phyloP scores from a whole-genome alignment of 1,140 invertebrate species.

The Stenopsyche tienmushanensis region DNA sequence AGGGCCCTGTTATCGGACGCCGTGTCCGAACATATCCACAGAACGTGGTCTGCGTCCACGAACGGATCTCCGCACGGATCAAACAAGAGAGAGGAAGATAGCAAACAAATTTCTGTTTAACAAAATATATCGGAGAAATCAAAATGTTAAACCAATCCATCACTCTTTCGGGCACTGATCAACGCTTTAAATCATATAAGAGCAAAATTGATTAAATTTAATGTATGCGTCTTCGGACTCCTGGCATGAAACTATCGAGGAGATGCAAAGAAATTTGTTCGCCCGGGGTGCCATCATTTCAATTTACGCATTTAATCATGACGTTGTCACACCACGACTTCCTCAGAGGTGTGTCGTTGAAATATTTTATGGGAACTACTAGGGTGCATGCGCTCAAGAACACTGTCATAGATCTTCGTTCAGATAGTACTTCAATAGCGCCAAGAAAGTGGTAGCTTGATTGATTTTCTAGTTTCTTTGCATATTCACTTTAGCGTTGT shows the following conservation, averaged over 20 bases:
- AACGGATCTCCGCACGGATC: no score
- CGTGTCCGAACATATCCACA: no score
- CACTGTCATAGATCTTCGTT: background rate
- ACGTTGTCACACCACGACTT: background rate
- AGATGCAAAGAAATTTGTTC: conserved; percentile 2
- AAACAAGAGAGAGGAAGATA: no score
- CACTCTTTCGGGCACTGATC: no score
- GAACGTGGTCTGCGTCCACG: no score
- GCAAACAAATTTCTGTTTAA: no score
- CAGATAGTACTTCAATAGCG: background rate
- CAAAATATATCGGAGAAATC: no score
- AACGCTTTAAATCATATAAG: no score
- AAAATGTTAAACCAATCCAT: no score
- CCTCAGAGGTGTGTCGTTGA: conserved; percentile 8
- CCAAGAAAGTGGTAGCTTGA: conserved; percentile 2
- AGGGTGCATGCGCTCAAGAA: background rate
- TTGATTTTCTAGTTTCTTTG: conserved; percentile 17
- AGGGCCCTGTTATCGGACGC: no score
- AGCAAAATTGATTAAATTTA: no score
- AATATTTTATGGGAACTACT: conserved; percentile 31
- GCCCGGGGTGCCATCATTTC: conserved; percentile 5
- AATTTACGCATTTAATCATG: conserved; percentile 21
- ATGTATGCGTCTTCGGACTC: background rate
- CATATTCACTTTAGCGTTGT: conserved; percentile 7
- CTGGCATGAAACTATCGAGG: background rate